Percentiles rank a stretch among this genome's conserved stretches.
Conservation (phyloP, 2,888 invertebrate genomes). For the Ichneumon xanthorius region DNA sequence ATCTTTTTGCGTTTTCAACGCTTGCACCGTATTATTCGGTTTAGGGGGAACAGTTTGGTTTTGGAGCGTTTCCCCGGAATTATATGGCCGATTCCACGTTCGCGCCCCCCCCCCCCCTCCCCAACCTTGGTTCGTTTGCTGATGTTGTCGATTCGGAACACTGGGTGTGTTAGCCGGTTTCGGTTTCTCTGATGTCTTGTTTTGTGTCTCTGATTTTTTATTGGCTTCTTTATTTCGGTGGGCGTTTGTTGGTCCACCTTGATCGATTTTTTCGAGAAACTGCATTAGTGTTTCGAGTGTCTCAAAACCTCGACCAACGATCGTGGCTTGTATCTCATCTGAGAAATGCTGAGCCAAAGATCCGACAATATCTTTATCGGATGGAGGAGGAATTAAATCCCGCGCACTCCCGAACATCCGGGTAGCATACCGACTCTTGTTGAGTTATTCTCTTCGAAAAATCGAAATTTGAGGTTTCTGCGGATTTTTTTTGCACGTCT, state of each 20-base stretch:
- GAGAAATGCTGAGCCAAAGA: background rate
- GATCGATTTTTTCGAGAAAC: background rate
- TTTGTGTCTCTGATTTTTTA: background rate
- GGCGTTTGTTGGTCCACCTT: background rate
- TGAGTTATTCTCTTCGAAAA: too few species aligned
- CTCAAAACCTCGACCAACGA: constrained; percentile 5
- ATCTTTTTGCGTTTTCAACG: too few species aligned
- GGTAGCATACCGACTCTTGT: too few species aligned
- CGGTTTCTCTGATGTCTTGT: background rate
- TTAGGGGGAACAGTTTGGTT: too few species aligned
- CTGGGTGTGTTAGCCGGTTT: background rate
- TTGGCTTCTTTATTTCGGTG: background rate
- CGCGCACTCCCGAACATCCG: too few species aligned
- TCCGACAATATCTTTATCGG: background rate
- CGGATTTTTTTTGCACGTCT: background rate
- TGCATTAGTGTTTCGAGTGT: too few species aligned
- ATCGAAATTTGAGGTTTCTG: too few species aligned
- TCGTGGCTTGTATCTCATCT: background rate
- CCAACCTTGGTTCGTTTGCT: background rate
- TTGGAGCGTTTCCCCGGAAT: too few species aligned
- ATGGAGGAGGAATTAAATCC: too few species aligned
- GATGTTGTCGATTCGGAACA: background rate
- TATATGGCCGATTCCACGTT: too few species aligned
- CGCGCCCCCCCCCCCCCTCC: too few species aligned
- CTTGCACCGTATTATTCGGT: too few species aligned